Conservation (phyloP, 2,113 vertebrate species). For the Crypturellus undulatus region DNA sequence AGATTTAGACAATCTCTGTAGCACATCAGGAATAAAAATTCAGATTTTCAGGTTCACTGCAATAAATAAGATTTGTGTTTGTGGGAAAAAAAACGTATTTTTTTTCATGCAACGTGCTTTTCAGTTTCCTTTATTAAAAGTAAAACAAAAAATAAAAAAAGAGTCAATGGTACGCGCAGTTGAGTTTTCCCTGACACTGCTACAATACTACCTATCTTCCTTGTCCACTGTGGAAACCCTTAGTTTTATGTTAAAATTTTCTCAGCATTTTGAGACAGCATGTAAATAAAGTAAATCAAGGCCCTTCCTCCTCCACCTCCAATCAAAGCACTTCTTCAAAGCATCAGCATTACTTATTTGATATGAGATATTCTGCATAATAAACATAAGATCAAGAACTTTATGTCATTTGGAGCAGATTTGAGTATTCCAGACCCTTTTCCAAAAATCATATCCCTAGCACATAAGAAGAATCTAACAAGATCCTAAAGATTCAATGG, state of each 20-base stretch:
- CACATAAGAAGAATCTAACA: conserved; percentile 2
- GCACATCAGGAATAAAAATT: background rate
- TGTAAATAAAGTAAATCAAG: background rate
- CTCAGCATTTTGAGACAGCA: background rate
- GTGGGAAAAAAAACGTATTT: too few relatives aligned
- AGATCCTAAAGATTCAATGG: conserved; percentile 67
- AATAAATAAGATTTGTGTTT: background rate
- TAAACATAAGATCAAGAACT: background rate
- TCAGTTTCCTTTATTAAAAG: too few relatives aligned
- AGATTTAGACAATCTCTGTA: background rate
- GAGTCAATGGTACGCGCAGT: background rate
- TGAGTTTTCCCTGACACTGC: background rate
- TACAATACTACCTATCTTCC: background rate
- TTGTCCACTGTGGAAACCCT: background rate
- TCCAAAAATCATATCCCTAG: background rate
- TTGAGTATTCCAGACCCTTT: background rate
- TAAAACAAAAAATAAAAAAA: too few relatives aligned
- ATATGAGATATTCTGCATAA: background rate
- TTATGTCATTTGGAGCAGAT: background rate
- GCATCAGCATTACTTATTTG: background rate
- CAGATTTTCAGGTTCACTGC: background rate
- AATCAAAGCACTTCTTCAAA: background rate
- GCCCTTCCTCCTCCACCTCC: background rate
- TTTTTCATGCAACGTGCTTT: too few relatives aligned
- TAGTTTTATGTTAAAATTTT: background rate